Conservation (phyloP, 2,113 vertebrate species). For the Falco punctatus region DNA sequence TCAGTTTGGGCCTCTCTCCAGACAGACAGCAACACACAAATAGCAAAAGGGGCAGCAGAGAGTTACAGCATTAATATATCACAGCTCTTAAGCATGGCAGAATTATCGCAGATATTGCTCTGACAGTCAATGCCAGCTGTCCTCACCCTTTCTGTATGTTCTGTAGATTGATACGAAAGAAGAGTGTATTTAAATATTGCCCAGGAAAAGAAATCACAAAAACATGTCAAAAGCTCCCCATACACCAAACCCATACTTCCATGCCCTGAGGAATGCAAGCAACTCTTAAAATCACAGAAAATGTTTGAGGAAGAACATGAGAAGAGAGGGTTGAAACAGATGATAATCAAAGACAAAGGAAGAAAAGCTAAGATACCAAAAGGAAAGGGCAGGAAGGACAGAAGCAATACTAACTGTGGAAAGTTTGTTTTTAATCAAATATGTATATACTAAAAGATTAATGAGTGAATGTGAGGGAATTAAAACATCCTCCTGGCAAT, state of each 20-base stretch:
- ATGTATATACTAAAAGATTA: slow-evolving; percentile 44
- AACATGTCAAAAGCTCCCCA: not conserved
- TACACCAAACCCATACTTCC: not conserved
- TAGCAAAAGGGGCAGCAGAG: not conserved
- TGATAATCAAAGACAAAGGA: slow-evolving; percentile 12
- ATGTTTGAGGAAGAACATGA: not conserved
- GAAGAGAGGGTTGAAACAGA: not conserved
- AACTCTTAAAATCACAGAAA: not conserved
- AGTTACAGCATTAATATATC: not conserved
- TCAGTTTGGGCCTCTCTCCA: not conserved
- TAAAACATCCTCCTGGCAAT: slow-evolving; percentile 10
- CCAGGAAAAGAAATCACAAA: not conserved
- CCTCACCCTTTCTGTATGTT: not conserved
- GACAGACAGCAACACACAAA: not conserved
- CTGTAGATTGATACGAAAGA: not conserved
- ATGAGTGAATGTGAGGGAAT: slow-evolving; percentile 28
- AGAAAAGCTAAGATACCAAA: not conserved
- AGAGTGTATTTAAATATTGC: not conserved
- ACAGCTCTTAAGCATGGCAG: not conserved
- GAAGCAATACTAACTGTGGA: not conserved
- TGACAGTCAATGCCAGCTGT: not conserved
- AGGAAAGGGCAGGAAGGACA: not conserved
- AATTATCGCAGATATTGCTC: not conserved
- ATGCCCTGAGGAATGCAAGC: not conserved
- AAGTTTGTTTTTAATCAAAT: slow-evolving; percentile 44